Conservation (phyloP, 2,797 vertebrate genomes). For the Gobionotothen gibberifrons region DNA sequence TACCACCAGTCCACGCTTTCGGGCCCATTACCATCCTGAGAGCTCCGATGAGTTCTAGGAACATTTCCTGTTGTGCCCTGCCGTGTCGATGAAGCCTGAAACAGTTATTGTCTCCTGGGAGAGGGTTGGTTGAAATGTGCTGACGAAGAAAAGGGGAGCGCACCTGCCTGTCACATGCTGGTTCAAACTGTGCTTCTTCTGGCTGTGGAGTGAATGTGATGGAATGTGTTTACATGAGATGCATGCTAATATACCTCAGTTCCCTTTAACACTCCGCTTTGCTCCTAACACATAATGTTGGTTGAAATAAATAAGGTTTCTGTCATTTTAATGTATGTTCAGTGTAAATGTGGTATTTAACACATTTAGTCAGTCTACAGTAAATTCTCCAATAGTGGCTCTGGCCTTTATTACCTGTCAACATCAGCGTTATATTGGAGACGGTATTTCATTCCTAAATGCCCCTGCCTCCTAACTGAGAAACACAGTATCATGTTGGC, state of each 20-base stretch:
- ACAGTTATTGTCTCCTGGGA: not conserved
- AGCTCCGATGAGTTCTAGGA: not conserved
- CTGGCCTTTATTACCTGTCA: not conserved
- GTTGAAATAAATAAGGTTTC: not conserved
- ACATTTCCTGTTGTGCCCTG: conserved; percentile 1
- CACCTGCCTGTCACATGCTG: conserved; percentile 46
- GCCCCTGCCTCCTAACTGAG: not conserved
- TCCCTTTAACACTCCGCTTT: conserved; percentile 8
- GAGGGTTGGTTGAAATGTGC: not conserved
- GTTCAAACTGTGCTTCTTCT: not conserved
- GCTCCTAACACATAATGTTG: not conserved
- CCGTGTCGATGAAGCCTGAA: conserved; percentile 9
- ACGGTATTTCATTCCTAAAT: not conserved
- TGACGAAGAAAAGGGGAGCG: not conserved
- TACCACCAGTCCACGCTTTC: not conserved
- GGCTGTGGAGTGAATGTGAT: conserved; percentile 5
- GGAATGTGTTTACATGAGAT: conserved; percentile 15
- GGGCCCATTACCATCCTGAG: not conserved
- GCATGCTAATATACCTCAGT: conserved; percentile 16
- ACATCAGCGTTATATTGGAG: not conserved
- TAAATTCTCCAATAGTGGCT: not conserved
- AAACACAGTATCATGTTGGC: not conserved
- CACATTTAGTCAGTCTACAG: not conserved
- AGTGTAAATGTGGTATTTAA: not conserved
- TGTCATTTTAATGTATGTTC: conserved; percentile 5